Conservation (phyloP, 2,888 invertebrate genomes). For the Rhynchonema sp. region DNA sequence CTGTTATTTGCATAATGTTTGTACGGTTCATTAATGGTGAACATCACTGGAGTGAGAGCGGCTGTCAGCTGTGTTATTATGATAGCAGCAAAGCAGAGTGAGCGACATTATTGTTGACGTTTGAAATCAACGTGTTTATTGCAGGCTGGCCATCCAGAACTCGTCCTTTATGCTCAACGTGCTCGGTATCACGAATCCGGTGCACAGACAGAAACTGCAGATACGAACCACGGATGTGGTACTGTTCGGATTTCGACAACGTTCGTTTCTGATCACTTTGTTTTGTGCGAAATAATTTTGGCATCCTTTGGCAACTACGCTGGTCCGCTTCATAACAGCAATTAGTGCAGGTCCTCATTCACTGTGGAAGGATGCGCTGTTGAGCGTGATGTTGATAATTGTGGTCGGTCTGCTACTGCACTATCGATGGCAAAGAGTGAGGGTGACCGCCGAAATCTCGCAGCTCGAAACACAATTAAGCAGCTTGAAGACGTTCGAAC, state of each 20-base stretch:
- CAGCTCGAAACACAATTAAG: conserved; percentile 15
- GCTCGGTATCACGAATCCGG: conserved; percentile 87
- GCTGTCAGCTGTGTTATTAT: too few relatives aligned
- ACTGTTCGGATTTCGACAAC: conserved; percentile 89
- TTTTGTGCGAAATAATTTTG: neutral
- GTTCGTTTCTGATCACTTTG: too few relatives aligned
- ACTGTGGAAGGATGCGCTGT: conserved; percentile 68
- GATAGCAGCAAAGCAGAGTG: too few relatives aligned
- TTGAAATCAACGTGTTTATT: conserved; percentile 7
- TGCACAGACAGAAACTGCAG: conserved; percentile 80
- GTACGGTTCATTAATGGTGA: too few relatives aligned
- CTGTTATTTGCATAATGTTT: too few relatives aligned
- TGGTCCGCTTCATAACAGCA: too few relatives aligned
- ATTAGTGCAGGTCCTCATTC: too few relatives aligned
- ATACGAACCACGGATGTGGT: conserved; percentile 97
- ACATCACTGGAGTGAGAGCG: too few relatives aligned
- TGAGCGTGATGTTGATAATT: conserved; percentile 59
- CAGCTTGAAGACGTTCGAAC: conserved; percentile 72
- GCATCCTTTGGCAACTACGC: too few relatives aligned
- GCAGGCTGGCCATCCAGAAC: conserved; percentile 78
- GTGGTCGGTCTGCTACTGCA: conserved; percentile 43
- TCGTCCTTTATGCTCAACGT: conserved; percentile 54
- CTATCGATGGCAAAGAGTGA: conserved; percentile 11
- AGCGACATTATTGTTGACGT: too few relatives aligned
- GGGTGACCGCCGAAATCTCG: conserved; percentile 12